phyloP scores from a whole-genome alignment of 2,888 invertebrate species.

The Heliconius charithonia region DNA sequence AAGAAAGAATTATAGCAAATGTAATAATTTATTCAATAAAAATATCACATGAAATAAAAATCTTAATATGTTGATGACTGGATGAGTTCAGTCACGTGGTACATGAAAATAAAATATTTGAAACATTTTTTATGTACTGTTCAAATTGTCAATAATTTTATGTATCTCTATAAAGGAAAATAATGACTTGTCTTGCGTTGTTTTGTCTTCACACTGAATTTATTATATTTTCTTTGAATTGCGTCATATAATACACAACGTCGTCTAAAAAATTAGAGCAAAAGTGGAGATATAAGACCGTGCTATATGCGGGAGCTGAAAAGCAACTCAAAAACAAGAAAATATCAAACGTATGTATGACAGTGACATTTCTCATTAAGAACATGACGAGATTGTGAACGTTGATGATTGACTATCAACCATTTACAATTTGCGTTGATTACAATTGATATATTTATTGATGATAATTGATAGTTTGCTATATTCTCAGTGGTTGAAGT shows the following conservation, averaged over 20 bases:
- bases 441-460: not conserved
- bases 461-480: not conserved
- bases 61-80: not conserved
- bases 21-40: too few relatives aligned
- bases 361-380: not conserved
- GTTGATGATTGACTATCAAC: not conserved
- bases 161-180: too few relatives aligned
- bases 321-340: not conserved
- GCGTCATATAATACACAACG: not conserved
- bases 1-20: slow-evolving; percentile 1
- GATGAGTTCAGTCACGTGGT: not conserved
- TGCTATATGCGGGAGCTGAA: not conserved
- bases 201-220: not conserved
- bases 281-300: not conserved
- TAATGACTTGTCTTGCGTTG: too few relatives aligned
- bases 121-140: not conserved
- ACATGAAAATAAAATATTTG: not conserved
- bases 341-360: not conserved
- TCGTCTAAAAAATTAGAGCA: not conserved
- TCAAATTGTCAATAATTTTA: not conserved
- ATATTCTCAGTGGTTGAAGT: not conserved
- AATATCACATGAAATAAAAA: not conserved
- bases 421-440: not conserved
- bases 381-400: not conserved
- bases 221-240: not conserved